Conservation (phyloP, 2,888 invertebrate species). For the Meganola albula region DNA sequence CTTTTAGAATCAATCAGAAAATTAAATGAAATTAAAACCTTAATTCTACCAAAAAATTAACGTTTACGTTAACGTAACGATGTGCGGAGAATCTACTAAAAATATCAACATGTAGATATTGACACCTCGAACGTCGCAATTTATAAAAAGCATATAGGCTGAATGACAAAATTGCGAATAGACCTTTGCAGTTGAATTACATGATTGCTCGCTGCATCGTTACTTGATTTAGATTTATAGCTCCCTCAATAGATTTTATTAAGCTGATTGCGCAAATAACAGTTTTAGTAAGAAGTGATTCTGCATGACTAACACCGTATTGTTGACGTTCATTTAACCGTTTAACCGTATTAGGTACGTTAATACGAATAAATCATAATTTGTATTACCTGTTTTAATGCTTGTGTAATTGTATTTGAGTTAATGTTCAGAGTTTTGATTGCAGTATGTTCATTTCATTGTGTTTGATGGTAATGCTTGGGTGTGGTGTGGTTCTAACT, state of each 20-base stretch:
- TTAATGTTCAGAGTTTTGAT: too few relatives aligned
- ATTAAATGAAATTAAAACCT: too few relatives aligned
- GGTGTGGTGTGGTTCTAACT: too few relatives aligned
- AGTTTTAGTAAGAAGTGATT: conserved; percentile 34
- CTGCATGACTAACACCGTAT: conserved; percentile 11
- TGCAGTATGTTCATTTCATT: too few relatives aligned
- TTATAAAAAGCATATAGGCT: conserved; percentile 32
- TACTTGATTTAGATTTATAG: conserved; percentile 68
- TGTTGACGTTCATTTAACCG: conserved; percentile 9
- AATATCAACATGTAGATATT: too few relatives aligned
- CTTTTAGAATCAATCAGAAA: too few relatives aligned
- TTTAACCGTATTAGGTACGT: background rate
- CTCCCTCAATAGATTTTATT: conserved; percentile 43
- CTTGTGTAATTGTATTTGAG: background rate
- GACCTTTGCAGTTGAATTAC: conserved; percentile 62
- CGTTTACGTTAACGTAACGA: too few relatives aligned
- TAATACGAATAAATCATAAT: background rate
- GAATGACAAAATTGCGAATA: conserved; percentile 59
- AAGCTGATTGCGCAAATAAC: conserved; percentile 41
- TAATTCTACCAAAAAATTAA: too few relatives aligned
- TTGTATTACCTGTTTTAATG: background rate
- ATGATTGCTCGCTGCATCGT: conserved; percentile 63
- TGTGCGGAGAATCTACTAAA: too few relatives aligned
- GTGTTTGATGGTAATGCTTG: too few relatives aligned
- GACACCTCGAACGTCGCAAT: too few relatives aligned